Base-by-base conservation (phyloP, 2,113 vertebrate genomes). In the Pluvialis apricaria region DNA sequence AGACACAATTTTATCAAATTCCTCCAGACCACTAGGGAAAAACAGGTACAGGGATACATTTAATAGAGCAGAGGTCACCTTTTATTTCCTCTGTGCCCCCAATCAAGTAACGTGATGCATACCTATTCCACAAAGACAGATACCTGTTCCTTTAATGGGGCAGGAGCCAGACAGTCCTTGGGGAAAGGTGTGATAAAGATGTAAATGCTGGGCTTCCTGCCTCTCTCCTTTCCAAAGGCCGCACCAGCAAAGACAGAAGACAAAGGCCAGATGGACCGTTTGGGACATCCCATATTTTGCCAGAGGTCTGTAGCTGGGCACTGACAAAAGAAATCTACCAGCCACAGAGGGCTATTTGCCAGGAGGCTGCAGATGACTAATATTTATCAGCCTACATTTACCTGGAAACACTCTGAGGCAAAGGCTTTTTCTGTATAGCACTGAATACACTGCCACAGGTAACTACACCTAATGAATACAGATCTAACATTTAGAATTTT, bases 201-300 rank as follows among this genome's bases (percentile, higher is more conserved):
- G 28, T 17, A 44, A 61, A 55, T 11, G 28, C 22, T 28, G 32
- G 20, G 17, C 61, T 69, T 79, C 58, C 70, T 66, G 32, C 11
- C 52, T 22, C n/a, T 61, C 40, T 66, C 38, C 38, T 52, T 69
- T 61, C 60, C 76, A 60, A 82, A 66, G 45, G 49, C 47, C 5
- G 1, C 11, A 45, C 29, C 0, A 1, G 36, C 34, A 62, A 65
- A 81, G 49, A 76, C 2, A 42, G 34, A 15, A 66, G 65, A 64
- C 13, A 82, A 90, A 82, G 34, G 12, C 31, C 0, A 0, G 44
- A 80, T 0, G 1, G 54, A 76, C 19, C 2, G 4, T 58, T 45
- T 68, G 44, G 22, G 66, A 58, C 0, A 2, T 28, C 12, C 16
- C 3, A 0, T 40, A 62, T 92, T 86, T 78, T 76, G 34, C 38